These are phyloP conservation scores for Ypsolopha sequella DNA, from an alignment of 2,888 invertebrate genomes.

Conservation along the genomic window DNA sequence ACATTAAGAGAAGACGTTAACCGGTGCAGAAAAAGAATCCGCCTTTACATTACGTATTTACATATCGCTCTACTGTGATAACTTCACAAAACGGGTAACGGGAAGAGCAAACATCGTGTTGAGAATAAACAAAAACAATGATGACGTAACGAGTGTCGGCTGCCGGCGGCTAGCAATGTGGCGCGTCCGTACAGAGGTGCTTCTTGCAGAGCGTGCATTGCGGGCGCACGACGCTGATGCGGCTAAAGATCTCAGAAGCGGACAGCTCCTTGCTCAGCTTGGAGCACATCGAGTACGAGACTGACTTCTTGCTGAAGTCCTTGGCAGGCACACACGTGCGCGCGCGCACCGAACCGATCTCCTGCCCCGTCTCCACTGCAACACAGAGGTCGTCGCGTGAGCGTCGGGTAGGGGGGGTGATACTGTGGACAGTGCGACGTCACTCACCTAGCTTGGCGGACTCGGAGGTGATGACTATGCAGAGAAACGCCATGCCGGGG, in stretches of 20 bases:
- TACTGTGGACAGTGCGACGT: background rate
- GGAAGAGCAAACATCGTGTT: too few relatives aligned
- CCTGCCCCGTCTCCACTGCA: slow-evolving; percentile 55
- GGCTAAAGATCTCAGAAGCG: slow-evolving; percentile 57
- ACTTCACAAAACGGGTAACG: too few relatives aligned
- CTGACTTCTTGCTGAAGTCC: slow-evolving; percentile 58
- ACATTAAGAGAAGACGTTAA: too few relatives aligned
- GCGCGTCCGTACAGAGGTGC: slow-evolving; percentile 40
- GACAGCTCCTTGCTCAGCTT: slow-evolving; percentile 58
- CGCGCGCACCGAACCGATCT: slow-evolving; percentile 59
- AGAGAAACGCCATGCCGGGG: slow-evolving; percentile 59
- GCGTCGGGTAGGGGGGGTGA: background rate
- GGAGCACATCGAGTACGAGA: slow-evolving; percentile 57
- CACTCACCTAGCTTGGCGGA: slow-evolving; percentile 53
- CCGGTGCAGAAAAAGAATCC: too few relatives aligned
- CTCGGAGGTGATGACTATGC: slow-evolving; percentile 58
- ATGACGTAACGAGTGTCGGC: background rate
- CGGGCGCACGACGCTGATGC: slow-evolving; percentile 48
- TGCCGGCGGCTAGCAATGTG: background rate
- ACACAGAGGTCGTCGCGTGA: background rate
- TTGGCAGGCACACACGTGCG: slow-evolving; percentile 60
- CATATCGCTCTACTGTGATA: too few relatives aligned
- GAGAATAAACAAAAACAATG: background rate
- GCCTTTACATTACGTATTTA: too few relatives aligned
- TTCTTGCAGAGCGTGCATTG: slow-evolving; percentile 57